Evolutionary conservation across 2,888 invertebrate species (phyloP).

Genomic region (Lucinisca nassula): DNA sequence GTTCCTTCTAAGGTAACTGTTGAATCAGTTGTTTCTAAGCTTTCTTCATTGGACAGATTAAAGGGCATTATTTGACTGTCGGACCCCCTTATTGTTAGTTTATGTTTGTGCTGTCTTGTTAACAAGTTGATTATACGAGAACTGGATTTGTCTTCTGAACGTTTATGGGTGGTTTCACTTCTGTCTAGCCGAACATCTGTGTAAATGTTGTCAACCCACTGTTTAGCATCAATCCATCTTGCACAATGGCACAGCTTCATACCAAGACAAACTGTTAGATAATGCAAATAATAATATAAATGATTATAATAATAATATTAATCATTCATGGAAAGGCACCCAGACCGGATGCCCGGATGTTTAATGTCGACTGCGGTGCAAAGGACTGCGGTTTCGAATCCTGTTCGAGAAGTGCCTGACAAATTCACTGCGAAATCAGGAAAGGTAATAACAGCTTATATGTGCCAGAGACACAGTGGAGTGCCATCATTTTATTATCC

Average conservation of each 20-base stretch:
- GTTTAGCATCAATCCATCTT: not conserved
- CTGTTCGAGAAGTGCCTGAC: not conserved
- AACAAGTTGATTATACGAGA: not conserved
- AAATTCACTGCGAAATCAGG: not conserved
- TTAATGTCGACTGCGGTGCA: too few species aligned
- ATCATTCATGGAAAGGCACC: too few species aligned
- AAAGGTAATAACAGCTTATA: not conserved
- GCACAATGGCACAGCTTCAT: not conserved
- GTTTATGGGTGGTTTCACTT: not conserved
- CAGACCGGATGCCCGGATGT: too few species aligned
- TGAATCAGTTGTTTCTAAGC: not conserved
- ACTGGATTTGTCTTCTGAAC: not conserved
- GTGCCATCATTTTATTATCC: too few species aligned
- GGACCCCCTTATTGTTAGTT: not conserved
- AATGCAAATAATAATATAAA: not conserved
- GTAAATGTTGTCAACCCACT: not conserved
- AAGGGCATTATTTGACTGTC: not conserved
- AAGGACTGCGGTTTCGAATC: not conserved
- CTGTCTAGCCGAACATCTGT: not conserved
- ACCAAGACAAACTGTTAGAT: not conserved
- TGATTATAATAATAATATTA: too few species aligned
- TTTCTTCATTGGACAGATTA: not conserved
- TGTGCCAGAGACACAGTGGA: too few species aligned
- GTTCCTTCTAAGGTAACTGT: constrained; percentile 30
- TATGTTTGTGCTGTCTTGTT: not conserved